phyloP scores from a whole-genome alignment of 2,888 invertebrate species.

The Mesorhabditis sp. region DNA sequence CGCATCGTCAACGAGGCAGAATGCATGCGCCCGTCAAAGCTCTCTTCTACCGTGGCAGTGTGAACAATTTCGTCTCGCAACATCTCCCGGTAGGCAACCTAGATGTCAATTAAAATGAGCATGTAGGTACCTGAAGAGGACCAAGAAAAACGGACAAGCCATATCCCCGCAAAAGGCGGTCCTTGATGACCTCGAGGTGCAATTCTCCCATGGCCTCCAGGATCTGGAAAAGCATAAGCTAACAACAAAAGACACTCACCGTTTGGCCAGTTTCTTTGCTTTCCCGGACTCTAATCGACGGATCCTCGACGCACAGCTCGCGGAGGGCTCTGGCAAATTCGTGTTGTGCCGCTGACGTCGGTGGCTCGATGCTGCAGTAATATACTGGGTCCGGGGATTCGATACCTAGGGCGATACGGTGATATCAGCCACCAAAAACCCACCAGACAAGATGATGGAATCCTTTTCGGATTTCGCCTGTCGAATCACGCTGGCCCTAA shows the following conservation, averaged over 20 bases:
- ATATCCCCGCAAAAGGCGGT: constrained; percentile 74
- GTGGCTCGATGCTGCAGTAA: constrained; percentile 92
- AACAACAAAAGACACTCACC: constrained; percentile 58
- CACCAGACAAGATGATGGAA: no score
- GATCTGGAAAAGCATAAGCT: not conserved
- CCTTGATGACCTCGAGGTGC: constrained; percentile 75
- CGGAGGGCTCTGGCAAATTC: constrained; percentile 46
- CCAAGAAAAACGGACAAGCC: constrained; percentile 86
- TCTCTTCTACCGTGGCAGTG: constrained; percentile 67
- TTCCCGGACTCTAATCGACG: constrained; percentile 42
- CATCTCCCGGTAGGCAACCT: constrained; percentile 50
- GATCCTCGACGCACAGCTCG: constrained; percentile 45
- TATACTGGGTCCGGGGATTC: constrained; percentile 88
- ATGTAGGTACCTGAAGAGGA: constrained; percentile 72
- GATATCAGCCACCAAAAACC: no score
- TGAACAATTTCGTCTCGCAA: constrained; percentile 22
- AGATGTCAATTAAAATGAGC: not conserved
- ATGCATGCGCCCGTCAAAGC: constrained; percentile 58
- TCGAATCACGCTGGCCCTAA: no score
- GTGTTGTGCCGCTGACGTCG: constrained; percentile 59
- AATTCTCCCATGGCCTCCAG: constrained; percentile 83
- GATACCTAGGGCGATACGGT: constrained; percentile 64
- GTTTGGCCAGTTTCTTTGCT: constrained; percentile 64
- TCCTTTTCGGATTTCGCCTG: no score
- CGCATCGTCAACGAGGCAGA: constrained; percentile 68